phyloP scores from a whole-genome alignment of 2,888 invertebrate genomes.

The Zele albiditarsus region DNA sequence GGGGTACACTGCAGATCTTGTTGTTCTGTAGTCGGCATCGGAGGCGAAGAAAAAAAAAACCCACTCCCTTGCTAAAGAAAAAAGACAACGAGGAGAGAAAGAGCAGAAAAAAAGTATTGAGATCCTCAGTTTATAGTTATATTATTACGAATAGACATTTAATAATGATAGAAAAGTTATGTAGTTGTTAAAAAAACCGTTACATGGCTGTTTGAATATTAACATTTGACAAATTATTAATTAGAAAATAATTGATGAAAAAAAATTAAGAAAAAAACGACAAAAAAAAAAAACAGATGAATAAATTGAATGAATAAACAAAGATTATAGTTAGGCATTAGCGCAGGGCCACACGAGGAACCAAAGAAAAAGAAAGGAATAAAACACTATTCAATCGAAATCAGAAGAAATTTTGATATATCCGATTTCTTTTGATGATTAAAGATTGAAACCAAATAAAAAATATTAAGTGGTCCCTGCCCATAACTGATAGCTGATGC shows the following conservation, averaged over 20 bases:
- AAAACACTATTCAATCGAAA: constrained; percentile 27
- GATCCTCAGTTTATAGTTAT: constrained; percentile 68
- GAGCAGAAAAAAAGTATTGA: constrained; percentile 60
- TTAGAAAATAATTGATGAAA: constrained; percentile 33
- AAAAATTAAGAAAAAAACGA: constrained; percentile 44
- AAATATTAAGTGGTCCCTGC: constrained; percentile 32
- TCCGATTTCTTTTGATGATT: background rate
- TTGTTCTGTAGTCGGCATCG: background rate
- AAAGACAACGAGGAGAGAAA: constrained; percentile 54
- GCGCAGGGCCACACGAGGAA: constrained; percentile 3
- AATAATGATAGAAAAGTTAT: constrained; percentile 41
- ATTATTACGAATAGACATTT: constrained; percentile 57
- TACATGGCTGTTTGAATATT: constrained; percentile 70
- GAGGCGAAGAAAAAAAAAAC: background rate
- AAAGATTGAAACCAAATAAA: background rate
- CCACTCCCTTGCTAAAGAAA: background rate
- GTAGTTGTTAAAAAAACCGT: constrained; percentile 52
- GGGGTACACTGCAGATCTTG: background rate
- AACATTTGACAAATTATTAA: constrained; percentile 52
- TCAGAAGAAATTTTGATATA: background rate
- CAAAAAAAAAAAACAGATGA: constrained; percentile 35
- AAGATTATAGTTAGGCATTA: constrained; percentile 5
- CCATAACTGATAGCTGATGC: constrained; percentile 30
- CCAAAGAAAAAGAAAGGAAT: constrained; percentile 13
- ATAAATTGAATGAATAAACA: constrained; percentile 35